Percentiles rank a stretch among this genome's conserved stretches.
These are phyloP conservation scores for Periophthalmodon schlosseri DNA, from an alignment of 2,113 vertebrate species.

Conservation along the genomic window DNA sequence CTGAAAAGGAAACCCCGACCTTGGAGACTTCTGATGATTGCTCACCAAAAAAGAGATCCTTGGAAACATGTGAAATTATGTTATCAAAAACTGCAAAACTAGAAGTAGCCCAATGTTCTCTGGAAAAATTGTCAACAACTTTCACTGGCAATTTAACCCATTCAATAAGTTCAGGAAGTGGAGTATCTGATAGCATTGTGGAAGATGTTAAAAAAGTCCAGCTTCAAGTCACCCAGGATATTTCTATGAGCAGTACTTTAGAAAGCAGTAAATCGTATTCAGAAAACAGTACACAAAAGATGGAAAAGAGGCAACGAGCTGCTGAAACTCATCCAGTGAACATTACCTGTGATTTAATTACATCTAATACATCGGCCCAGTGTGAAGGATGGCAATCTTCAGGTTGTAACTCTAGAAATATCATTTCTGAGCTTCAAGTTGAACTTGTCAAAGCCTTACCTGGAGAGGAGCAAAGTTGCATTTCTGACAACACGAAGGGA, in stretches of 20 bases:
- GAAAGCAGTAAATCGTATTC: conserved; percentile 20
- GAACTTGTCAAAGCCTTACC: background rate
- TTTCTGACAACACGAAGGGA: background rate
- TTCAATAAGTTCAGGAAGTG: conserved; percentile 1
- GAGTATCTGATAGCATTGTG: conserved; percentile 8
- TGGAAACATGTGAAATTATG: background rate
- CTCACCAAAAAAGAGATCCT: background rate
- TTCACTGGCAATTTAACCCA: conserved; percentile 6
- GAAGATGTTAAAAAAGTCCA: conserved; percentile 13
- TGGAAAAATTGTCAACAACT: conserved; percentile 17
- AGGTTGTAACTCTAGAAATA: conserved; percentile 8
- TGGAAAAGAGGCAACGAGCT: conserved; percentile 5
- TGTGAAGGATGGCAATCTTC: conserved; percentile 2
- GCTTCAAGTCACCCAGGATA: conserved; percentile 34
- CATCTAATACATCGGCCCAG: conserved; percentile 20
- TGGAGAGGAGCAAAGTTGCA: conserved; percentile 3
- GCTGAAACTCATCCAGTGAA: conserved; percentile 21
- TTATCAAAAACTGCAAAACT: background rate
- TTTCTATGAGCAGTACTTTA: conserved; percentile 28
- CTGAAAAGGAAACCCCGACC: conserved; percentile 8
- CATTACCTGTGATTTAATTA: conserved; percentile 37
- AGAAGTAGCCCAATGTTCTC: background rate
- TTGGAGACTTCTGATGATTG: conserved; percentile 9
- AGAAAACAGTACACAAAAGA: conserved; percentile 11
- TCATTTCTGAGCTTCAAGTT: conserved; percentile 7